A percentile compares a stretch with the other conserved stretches of the same genome.
These are phyloP conservation scores for Ancistrus triradiatus DNA, from an alignment of 2,113 vertebrate genomes.

Conservation along the genomic window DNA sequence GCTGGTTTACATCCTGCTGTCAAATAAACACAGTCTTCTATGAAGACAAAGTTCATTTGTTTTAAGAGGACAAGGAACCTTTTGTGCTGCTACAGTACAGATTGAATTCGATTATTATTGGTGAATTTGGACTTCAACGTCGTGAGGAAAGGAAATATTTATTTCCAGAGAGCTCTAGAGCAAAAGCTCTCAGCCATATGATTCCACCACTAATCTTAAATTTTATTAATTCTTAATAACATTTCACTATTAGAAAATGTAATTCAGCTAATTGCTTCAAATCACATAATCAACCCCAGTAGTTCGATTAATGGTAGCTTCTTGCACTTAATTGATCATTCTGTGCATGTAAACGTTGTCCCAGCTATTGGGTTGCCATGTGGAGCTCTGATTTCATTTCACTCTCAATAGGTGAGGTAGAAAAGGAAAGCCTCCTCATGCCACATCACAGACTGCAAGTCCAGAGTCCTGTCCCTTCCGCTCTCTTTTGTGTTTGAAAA, in stretches of 20 bases:
- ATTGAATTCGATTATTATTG: neutral
- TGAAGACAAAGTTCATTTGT: conserved; percentile 12
- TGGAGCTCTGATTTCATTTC: conserved; percentile 38
- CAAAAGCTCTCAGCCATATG: no score
- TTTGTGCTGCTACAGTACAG: conserved; percentile 2
- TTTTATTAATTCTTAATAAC: no score
- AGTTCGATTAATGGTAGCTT: no score
- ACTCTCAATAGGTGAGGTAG: conserved; percentile 22
- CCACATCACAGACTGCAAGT: no score
- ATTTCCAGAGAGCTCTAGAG: no score
- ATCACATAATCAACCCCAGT: no score
- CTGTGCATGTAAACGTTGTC: neutral
- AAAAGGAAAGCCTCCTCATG: conserved; percentile 13
- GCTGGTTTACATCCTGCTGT: conserved; percentile 8
- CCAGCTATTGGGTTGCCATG: no score
- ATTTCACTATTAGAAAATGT: no score
- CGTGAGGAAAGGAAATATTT: no score
- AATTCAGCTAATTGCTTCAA: no score
- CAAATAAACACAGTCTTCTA: conserved; percentile 5
- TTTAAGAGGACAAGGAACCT: conserved; percentile 1
- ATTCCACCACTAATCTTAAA: no score
- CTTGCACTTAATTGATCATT: neutral
- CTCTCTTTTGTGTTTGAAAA: conserved; percentile 17
- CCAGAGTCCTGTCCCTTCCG: neutral
- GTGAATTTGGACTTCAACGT: no score